Conservation (phyloP, 2,797 vertebrate species). For the Varecia variegata region DNA sequence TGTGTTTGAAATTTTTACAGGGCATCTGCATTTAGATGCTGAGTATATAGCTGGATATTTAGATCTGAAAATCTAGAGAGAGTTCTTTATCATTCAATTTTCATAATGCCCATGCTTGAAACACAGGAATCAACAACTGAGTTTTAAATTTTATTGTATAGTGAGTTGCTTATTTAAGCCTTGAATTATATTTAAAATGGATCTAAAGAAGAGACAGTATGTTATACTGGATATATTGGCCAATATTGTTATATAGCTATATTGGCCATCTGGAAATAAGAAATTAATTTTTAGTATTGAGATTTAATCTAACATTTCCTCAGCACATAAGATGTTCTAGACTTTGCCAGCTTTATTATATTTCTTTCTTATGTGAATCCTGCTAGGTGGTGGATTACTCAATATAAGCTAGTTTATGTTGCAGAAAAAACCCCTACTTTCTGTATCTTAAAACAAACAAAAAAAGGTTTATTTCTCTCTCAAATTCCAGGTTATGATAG, state of each 20-base stretch:
- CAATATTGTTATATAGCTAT: background rate
- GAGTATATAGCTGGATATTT: background rate
- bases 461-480: background rate
- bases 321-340: background rate
- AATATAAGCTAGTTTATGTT: background rate
- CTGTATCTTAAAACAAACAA: background rate
- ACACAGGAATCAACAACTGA: background rate
- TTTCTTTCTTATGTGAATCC: background rate
- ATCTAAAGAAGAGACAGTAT: background rate
- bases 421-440: background rate
- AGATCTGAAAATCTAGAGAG: background rate
- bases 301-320: background rate
- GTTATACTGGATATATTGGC: background rate
- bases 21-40: background rate
- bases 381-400: background rate
- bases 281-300: background rate
- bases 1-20: background rate
- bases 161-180: background rate
- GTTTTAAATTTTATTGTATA: background rate
- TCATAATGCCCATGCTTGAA: background rate
- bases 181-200: background rate
- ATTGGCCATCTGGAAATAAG: background rate
- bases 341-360: background rate
- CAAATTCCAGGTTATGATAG: background rate
- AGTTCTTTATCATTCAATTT: background rate